Evolutionary conservation across 2,113 vertebrate species (phyloP).

Genomic region (Anthoscopus minutus): DNA sequence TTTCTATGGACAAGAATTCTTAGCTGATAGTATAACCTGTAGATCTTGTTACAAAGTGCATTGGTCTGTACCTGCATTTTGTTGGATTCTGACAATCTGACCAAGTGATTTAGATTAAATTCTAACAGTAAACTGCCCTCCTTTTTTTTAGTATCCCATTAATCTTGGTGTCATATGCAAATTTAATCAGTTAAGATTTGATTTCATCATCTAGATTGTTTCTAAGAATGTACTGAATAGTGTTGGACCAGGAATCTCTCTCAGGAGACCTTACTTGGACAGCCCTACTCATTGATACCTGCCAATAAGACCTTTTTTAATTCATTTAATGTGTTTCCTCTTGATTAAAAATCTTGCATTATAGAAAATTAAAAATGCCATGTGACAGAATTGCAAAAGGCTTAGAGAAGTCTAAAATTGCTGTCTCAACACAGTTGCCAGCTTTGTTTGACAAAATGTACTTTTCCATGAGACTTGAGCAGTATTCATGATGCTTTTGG

Average conservation of each 20-base stretch:
- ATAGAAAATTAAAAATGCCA: conserved; percentile 41
- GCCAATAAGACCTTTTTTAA: conserved; percentile 25
- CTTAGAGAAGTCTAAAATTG: not conserved
- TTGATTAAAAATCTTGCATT: conserved; percentile 51
- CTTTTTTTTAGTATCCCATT: conserved; percentile 1
- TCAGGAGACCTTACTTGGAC: not conserved
- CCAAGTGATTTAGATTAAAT: conserved; percentile 9
- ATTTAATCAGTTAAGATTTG: conserved; percentile 59
- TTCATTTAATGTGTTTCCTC: conserved; percentile 17
- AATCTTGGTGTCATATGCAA: conserved; percentile 50
- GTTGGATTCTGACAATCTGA: not conserved
- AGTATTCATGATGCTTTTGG: not conserved
- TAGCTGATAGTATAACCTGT: not conserved
- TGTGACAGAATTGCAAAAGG: not conserved
- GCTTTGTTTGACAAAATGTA: not conserved
- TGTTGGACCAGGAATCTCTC: not conserved
- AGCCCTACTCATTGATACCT: conserved; percentile 15
- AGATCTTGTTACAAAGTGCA: not conserved
- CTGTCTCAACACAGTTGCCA: not conserved
- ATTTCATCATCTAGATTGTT: conserved; percentile 45
- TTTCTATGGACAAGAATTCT: not conserved
- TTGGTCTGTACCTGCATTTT: not conserved
- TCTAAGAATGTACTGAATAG: conserved; percentile 1
- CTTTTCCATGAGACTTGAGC: not conserved
- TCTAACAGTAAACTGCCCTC: not conserved